A percentile compares a stretch with the other conserved stretches of the same genome.
Conservation (phyloP, 2,888 invertebrate species). For the Acanthosepion pharaonis region DNA sequence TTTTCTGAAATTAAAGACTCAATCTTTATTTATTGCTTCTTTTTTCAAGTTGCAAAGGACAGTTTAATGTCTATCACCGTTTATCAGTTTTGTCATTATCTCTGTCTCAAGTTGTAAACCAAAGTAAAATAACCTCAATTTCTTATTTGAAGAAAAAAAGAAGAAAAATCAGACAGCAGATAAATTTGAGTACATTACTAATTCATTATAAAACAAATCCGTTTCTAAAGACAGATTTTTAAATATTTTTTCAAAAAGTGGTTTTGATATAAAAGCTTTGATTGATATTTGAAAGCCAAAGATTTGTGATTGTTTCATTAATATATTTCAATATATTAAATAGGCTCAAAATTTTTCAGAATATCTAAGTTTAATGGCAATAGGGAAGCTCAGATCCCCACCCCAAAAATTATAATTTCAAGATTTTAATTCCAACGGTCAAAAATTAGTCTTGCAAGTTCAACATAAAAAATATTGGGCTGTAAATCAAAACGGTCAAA, state of each 20-base stretch:
- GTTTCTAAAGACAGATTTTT: too few relatives aligned
- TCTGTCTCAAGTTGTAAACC: background rate
- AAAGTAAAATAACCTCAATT: background rate
- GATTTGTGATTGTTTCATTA: too few relatives aligned
- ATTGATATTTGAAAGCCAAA: too few relatives aligned
- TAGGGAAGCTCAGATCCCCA: too few relatives aligned
- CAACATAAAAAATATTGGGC: too few relatives aligned
- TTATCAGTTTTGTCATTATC: background rate
- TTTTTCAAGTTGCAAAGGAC: background rate
- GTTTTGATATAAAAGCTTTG: background rate
- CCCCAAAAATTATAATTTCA: too few relatives aligned
- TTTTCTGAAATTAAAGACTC: constrained; percentile 12
- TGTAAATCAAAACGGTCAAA: too few relatives aligned
- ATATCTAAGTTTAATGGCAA: too few relatives aligned
- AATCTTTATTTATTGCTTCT: background rate
- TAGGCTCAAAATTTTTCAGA: too few relatives aligned
- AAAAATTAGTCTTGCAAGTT: too few relatives aligned
- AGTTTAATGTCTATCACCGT: background rate
- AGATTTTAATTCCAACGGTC: too few relatives aligned
- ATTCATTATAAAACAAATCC: background rate
- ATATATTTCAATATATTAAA: too few relatives aligned
- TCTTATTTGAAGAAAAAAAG: background rate
- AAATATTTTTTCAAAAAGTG: background rate
- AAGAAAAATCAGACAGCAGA: background rate
- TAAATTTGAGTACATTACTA: background rate